These are phyloP conservation scores for Heliconius aoede DNA, from an alignment of 2,888 invertebrate genomes.

Conservation along the genomic window DNA sequence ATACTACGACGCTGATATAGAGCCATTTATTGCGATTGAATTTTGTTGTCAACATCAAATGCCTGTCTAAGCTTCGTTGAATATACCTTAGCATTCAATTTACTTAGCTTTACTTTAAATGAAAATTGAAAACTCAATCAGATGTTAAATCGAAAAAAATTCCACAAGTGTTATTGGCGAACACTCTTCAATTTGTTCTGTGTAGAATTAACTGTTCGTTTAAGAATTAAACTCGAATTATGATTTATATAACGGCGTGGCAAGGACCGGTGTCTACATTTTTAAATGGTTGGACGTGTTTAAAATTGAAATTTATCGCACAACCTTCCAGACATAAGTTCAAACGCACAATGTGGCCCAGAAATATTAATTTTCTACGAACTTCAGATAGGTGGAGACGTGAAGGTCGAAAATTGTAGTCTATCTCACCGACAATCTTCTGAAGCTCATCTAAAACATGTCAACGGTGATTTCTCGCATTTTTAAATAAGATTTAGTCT, in stretches of 20 bases:
- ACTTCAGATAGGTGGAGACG: slow-evolving; percentile 14
- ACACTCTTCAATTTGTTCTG: slow-evolving; percentile 16
- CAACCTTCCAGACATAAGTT: slow-evolving; percentile 46
- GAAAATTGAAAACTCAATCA: slow-evolving; percentile 11
- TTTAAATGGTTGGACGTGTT: slow-evolving; percentile 48
- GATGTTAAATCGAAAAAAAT: slow-evolving; percentile 17
- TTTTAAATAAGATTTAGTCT: not conserved
- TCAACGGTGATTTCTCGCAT: slow-evolving; percentile 13
- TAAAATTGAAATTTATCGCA: slow-evolving; percentile 49
- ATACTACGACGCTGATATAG: not conserved
- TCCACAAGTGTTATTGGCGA: slow-evolving; percentile 4
- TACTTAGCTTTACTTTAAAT: not conserved
- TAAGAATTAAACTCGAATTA: slow-evolving; percentile 44
- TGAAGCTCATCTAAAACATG: slow-evolving; percentile 20
- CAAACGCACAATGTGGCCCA: slow-evolving; percentile 43
- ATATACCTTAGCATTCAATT: slow-evolving; percentile 30
- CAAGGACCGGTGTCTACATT: slow-evolving; percentile 49
- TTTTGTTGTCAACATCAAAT: not conserved
- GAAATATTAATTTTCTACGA: slow-evolving; percentile 23
- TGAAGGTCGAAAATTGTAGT: slow-evolving; percentile 17
- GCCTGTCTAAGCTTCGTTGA: not conserved
- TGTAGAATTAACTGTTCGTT: slow-evolving; percentile 38
- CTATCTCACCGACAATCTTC: not conserved
- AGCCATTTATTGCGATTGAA: too few species aligned
- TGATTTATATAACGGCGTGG: slow-evolving; percentile 46